phyloP scores from a whole-genome alignment of 2,797 vertebrate genomes.

The Austrolebias charrua region DNA sequence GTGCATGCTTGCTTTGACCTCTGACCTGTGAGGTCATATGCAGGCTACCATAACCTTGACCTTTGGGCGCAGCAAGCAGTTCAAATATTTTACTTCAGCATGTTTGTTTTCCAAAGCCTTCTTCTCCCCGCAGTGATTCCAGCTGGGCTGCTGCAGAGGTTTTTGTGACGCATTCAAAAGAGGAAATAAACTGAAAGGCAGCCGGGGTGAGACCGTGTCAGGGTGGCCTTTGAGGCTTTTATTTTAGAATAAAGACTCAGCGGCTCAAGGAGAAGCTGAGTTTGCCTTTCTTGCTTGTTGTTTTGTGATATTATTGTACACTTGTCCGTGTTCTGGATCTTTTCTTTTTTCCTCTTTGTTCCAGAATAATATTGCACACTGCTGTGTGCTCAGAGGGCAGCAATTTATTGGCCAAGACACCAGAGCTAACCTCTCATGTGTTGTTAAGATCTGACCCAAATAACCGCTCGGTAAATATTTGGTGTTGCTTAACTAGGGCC shows the following conservation, averaged over 20 bases:
- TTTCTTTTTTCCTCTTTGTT: slow-evolving; percentile 56
- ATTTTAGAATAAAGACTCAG: slow-evolving; percentile 64
- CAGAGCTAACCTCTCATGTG: slow-evolving; percentile 71
- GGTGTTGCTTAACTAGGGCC: slow-evolving; percentile 63
- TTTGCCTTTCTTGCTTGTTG: slow-evolving; percentile 70
- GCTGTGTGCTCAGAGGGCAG: slow-evolving; percentile 69
- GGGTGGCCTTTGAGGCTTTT: slow-evolving; percentile 71
- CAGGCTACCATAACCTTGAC: slow-evolving; percentile 77
- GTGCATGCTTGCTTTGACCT: slow-evolving; percentile 62
- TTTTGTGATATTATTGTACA: slow-evolving; percentile 75
- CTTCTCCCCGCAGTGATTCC: slow-evolving; percentile 74
- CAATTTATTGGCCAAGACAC: slow-evolving; percentile 67
- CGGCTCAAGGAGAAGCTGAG: slow-evolving; percentile 61
- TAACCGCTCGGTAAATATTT: slow-evolving; percentile 72
- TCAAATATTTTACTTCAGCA: slow-evolving; percentile 73
- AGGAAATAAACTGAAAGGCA: slow-evolving; percentile 73
- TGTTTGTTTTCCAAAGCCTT: slow-evolving; percentile 77
- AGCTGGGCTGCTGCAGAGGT: slow-evolving; percentile 72
- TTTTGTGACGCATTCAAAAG: slow-evolving; percentile 72
- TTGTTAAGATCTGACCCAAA: slow-evolving; percentile 72
- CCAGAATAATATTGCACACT: slow-evolving; percentile 73
- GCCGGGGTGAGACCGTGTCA: slow-evolving; percentile 71
- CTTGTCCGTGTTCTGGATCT: slow-evolving; percentile 74
- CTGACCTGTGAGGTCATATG: slow-evolving; percentile 71
- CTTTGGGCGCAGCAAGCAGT: slow-evolving; percentile 62